phyloP scores from a whole-genome alignment of 2,797 vertebrate genomes.

The Nasua narica region DNA sequence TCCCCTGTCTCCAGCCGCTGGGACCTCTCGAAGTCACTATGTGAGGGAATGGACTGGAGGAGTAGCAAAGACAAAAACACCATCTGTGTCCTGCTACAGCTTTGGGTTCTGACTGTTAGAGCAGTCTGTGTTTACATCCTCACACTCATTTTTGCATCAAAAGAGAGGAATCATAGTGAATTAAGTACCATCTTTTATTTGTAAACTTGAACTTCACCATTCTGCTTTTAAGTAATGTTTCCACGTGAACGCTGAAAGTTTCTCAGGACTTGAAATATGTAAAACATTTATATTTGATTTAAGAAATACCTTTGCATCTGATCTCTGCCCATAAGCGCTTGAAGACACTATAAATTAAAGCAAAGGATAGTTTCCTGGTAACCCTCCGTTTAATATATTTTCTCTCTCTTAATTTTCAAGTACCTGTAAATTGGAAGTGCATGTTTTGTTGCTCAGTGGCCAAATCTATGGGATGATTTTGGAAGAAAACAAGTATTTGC shows the following conservation, averaged over 20 bases:
- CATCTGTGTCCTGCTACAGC: not conserved
- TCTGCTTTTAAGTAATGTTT: not conserved
- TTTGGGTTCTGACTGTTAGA: not conserved
- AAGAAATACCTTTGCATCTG: not conserved
- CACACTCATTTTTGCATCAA: not conserved
- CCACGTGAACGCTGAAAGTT: not conserved
- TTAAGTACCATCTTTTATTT: not conserved
- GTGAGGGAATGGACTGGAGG: not conserved
- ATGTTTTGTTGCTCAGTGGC: not conserved
- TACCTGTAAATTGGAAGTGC: not conserved
- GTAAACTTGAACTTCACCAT: not conserved
- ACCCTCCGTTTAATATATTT: not conserved
- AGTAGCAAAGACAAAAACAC: not conserved
- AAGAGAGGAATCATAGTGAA: not conserved
- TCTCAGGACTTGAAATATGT: not conserved
- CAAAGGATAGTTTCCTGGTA: not conserved
- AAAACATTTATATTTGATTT: not conserved
- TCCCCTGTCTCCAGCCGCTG: not conserved
- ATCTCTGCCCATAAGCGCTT: not conserved
- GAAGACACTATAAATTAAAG: not conserved
- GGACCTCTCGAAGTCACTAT: not conserved
- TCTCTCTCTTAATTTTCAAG: not conserved
- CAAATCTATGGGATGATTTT: slow-evolving; percentile 11
- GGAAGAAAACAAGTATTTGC: not conserved
- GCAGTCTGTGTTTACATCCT: not conserved